Evolutionary conservation across 2,888 invertebrate genomes (phyloP).

Genomic region (Nysson spinosus): DNA sequence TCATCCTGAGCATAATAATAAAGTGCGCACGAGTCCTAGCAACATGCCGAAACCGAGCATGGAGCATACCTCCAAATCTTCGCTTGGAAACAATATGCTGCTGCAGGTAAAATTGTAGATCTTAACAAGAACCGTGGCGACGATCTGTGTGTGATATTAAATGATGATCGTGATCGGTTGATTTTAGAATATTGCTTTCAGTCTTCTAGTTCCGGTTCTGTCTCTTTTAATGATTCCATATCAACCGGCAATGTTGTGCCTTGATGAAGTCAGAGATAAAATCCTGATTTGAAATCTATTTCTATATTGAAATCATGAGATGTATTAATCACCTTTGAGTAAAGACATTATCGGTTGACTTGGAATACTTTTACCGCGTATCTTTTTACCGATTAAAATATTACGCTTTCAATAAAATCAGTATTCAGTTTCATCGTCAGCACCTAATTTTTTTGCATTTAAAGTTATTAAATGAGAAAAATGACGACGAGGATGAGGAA

Average conservation of each 20-base stretch:
- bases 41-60: conserved; percentile 65
- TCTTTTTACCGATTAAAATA: no score
- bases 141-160: background rate
- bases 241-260: no score
- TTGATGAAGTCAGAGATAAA: no score
- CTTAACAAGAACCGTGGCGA: background rate
- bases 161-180: background rate
- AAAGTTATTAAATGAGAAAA: conserved; percentile 89
- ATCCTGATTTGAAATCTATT: no score
- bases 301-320: no score
- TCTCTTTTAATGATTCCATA: no score
- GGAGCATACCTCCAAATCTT: conserved; percentile 76
- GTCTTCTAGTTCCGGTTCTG: no score
- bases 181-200: background rate
- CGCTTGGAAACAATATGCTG: conserved; percentile 82
- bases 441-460: no score
- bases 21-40: conserved; percentile 75
- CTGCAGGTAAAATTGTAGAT: conserved; percentile 79
- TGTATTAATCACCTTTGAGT: no score
- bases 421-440: no score
- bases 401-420: no score
- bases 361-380: background rate
- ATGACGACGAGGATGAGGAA: conserved; percentile 87
- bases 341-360: background rate
- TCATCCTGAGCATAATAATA: conserved; percentile 77